Percentiles rank a stretch among this genome's conserved stretches.
Conservation (phyloP, 2,888 invertebrate genomes). For the Plebejus argus region DNA sequence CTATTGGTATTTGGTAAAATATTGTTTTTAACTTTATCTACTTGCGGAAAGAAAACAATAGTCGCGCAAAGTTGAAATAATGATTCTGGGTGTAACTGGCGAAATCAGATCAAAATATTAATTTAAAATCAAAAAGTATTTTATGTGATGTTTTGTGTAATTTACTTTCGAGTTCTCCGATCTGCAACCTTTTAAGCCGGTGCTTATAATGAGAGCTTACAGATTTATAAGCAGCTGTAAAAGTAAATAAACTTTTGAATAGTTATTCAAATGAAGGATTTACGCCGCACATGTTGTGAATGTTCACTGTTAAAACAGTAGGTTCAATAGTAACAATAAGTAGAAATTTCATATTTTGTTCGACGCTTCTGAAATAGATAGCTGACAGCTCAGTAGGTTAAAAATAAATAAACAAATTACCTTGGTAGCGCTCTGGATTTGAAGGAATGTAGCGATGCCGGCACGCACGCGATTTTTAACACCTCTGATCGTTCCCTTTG, state of each 20-base stretch:
- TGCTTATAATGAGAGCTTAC: constrained; percentile 47
- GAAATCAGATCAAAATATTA: neutral
- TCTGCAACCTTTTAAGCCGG: constrained; percentile 65
- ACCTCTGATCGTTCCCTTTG: constrained; percentile 95
- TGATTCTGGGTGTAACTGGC: too few relatives aligned
- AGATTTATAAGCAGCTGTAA: constrained; percentile 37
- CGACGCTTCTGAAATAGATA: too few relatives aligned
- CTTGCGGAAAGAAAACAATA: too few relatives aligned
- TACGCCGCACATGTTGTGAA: neutral
- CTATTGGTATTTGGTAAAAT: too few relatives aligned
- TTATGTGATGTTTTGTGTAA: neutral
- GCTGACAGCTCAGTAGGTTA: neutral
- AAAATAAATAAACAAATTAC: constrained; percentile 70
- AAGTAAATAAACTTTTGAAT: neutral
- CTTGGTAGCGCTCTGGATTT: constrained; percentile 90
- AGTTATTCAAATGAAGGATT: constrained; percentile 47
- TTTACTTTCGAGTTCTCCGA: constrained; percentile 66
- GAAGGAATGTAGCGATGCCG: constrained; percentile 96
- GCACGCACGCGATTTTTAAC: constrained; percentile 96
- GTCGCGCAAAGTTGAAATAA: neutral
- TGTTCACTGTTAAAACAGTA: too few relatives aligned
- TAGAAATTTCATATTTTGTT: too few relatives aligned
- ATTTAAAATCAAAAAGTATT: neutral
- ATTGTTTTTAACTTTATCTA: too few relatives aligned
- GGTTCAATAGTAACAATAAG: neutral